Evolutionary conservation across 1,140 invertebrate genomes (phyloP), one percentile per base, ranked within the genome.

Genomic region (Acromyrmex echinatior): DNA sequence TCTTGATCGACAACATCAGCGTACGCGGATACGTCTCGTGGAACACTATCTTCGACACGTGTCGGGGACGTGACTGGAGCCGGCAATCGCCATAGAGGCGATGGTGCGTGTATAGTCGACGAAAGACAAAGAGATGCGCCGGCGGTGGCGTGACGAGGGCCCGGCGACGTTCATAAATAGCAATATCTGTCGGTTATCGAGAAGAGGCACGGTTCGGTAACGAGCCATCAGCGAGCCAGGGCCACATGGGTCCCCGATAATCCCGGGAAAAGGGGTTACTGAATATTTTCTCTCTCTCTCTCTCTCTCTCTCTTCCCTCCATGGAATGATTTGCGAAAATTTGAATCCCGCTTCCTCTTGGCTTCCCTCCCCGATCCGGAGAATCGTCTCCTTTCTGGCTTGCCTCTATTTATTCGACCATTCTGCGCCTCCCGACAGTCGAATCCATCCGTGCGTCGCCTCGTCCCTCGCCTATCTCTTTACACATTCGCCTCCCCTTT

Each of bases 201-300:
- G 91, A 92, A 91, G 92, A 92, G 92, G 84, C 91, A 88, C 89
- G 91, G 89, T 93, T 90, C 78, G 87, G 93, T 95, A 95, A 95
- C 93, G 94, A 95, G 94, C 95, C 94, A 95, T 95, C 93, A 93
- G 91, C 91, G 91, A 91, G 92, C 91, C 86, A 21, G 88, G 90
- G 92, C 92, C 95, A 95, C 94, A 95, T 95, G 95, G 95, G 94
- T 92, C 93, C 93, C 92, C 91, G 94, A 94, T 93, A 95, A 94
- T 94, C 93, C 89, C 77, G 80, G 80, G 39, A 92, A 86, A 92
- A 92, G 92, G 93, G 93, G 93, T 92, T 93, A 91, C 88, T 74
- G 73, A 80, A 70, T 68, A 63, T 68, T 87, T 73, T 60, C 39
- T 21, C 62, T 28, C 63, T 79, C 62, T 1, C 35, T 39, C 35